A percentile compares a stretch with the other conserved stretches of the same genome.
Conservation (phyloP, 2,113 vertebrate genomes). For the Spheniscus mendiculus region DNA sequence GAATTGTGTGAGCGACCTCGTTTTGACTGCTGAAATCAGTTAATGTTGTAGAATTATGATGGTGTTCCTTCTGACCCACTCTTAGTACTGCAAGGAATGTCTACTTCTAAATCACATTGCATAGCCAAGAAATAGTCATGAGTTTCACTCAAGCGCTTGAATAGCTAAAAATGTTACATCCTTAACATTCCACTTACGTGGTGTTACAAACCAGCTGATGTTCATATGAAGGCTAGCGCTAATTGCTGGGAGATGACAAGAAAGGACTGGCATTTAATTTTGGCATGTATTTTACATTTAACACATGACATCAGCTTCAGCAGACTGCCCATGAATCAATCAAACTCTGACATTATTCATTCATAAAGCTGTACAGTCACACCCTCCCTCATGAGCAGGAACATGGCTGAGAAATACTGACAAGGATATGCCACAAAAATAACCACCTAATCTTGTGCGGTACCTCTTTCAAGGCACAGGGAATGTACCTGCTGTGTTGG, state of each 20-base stretch:
- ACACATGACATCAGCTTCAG: background rate
- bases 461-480: background rate
- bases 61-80: background rate
- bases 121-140: background rate
- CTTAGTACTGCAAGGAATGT: background rate
- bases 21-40: background rate
- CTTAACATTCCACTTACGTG: background rate
- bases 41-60: background rate
- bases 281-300: background rate
- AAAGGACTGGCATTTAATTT: background rate
- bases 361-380: background rate
- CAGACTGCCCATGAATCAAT: background rate
- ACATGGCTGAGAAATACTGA: background rate
- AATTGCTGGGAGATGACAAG: background rate
- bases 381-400: background rate
- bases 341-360: background rate
- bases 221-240: background rate
- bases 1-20: background rate
- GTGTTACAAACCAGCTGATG: slow-evolving; percentile 33
- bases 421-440: background rate
- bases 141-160: background rate
- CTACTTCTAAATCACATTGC: background rate
- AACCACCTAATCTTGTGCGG: background rate
- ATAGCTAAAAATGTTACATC: slow-evolving; percentile 14
- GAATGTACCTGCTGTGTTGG: background rate